Evolutionary conservation across 2,888 invertebrate genomes (phyloP).

Genomic region (Zygogramma bicolorata): DNA sequence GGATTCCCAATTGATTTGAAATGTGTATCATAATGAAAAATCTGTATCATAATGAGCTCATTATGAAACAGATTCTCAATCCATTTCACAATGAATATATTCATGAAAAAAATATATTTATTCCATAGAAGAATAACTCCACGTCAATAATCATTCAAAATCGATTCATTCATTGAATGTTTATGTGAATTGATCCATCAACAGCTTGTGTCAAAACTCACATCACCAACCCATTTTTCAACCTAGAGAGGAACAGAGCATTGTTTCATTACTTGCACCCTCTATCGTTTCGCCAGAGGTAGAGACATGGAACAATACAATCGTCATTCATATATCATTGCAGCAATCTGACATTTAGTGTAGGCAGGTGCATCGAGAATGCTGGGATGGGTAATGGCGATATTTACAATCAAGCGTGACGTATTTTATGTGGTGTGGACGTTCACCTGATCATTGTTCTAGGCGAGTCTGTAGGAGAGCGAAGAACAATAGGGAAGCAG

Average conservation of each 20-base stretch:
- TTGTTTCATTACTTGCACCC: background rate
- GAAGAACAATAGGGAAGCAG: background rate
- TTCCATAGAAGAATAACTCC: too few relatives aligned
- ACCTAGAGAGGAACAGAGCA: background rate
- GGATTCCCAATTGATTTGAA: too few relatives aligned
- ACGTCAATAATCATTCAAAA: too few relatives aligned
- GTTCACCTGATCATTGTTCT: slow-evolving; percentile 1
- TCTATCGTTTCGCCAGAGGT: background rate
- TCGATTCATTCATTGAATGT: too few relatives aligned
- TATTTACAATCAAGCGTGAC: slow-evolving; percentile 33
- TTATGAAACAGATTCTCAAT: too few relatives aligned
- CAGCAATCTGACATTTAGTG: slow-evolving; percentile 36
- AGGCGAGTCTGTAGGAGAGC: too few relatives aligned
- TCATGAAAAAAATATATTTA: too few relatives aligned
- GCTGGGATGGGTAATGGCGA: slow-evolving; percentile 28
- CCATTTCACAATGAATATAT: too few relatives aligned
- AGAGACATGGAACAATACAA: slow-evolving; percentile 10
- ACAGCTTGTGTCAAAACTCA: background rate
- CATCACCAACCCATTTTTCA: background rate
- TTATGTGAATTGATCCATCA: background rate
- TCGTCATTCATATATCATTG: slow-evolving; percentile 41
- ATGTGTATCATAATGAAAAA: too few relatives aligned
- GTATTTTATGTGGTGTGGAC: slow-evolving; percentile 9
- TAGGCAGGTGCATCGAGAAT: slow-evolving; percentile 30
- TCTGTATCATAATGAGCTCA: too few relatives aligned